A percentile compares a stretch with the other conserved stretches of the same genome.
Evolutionary conservation across 2,113 vertebrate genomes (phyloP).

Genomic region (Paralichthys olivaceus): DNA sequence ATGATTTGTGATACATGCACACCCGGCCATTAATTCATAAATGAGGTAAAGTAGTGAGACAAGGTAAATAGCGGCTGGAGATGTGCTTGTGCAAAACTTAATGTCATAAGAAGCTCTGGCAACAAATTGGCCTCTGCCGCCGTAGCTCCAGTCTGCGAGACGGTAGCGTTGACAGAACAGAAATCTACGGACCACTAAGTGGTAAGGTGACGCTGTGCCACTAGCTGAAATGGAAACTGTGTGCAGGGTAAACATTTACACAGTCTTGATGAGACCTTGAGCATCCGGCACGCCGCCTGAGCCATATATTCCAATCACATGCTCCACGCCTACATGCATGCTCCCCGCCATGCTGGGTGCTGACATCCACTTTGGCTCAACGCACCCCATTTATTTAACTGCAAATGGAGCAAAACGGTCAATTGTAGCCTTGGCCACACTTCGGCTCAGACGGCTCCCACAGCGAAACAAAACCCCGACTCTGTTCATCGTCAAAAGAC

Average conservation of each 20-base stretch:
- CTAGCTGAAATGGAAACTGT: constrained; percentile 73
- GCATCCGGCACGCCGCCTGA: constrained; percentile 52
- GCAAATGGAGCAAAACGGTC: constrained; percentile 62
- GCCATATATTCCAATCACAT: constrained; percentile 75
- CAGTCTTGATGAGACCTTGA: constrained; percentile 71
- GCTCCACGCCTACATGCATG: constrained; percentile 38
- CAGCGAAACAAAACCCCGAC: no score
- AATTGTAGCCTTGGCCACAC: constrained; percentile 48
- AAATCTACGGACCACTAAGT: constrained; percentile 63
- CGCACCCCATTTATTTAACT: constrained; percentile 56
- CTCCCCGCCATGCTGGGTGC: constrained; percentile 38
- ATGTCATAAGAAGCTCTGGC: constrained; percentile 27
- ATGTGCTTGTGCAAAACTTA: constrained; percentile 17
- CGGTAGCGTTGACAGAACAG: constrained; percentile 50
- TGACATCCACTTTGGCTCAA: constrained; percentile 55
- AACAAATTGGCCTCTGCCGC: constrained; percentile 17
- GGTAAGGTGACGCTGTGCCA: constrained; percentile 66
- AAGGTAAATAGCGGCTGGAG: constrained; percentile 40
- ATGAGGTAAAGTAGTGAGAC: constrained; percentile 47
- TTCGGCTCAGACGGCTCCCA: background rate
- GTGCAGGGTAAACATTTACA: constrained; percentile 79
- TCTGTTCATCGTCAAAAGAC: no score
- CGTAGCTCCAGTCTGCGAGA: constrained; percentile 27
- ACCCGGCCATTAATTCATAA: constrained; percentile 36
- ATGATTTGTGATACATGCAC: constrained; percentile 31